Evolutionary conservation across 2,888 invertebrate species (phyloP), one percentile per base, ranked within the genome.

Genomic region (Lysandra bellargus): DNA sequence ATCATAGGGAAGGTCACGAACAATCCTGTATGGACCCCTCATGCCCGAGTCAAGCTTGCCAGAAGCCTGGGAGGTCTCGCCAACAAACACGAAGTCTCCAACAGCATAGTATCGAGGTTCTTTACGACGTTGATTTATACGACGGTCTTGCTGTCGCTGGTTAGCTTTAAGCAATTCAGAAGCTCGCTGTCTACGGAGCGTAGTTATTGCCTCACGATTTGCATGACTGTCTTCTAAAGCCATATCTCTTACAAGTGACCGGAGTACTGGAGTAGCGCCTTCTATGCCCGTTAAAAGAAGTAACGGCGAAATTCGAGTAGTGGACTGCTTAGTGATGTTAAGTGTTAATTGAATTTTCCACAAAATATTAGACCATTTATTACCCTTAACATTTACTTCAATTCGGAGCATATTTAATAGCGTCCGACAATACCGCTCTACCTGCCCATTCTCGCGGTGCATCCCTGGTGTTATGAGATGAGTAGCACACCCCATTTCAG

Each of bases 391-490:
- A 33, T 61, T 60, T 5, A 61, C 78, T 60, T 78, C 78, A 7
- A 78, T 53, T 9, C 78, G 14, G 12, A 78, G 14, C 78, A 78
- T 78, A 37, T 78, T 78, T 17, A 60, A 17, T 3, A 60, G 14
- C 14, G 60, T 60, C 1, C 60, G 17, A 60, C 60, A n/a, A 17
- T 79, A 79, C 12, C 79, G 74, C n/a, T 79, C 79, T 9, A 79
- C 79, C 64, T 83, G 80, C 23, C 82, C 82, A 72, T 82, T 81
- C 0, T 80, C 53, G 9, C 81, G 80, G 61, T 81, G 82, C 84
- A 85, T 85, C 40, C 82, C 84, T 0, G 84, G 83, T 0, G 84
- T 84, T 5, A 84, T 83, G 9, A 76, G 78, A 57, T 84, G 85
- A 0, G 82, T 40, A 2, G 79, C 74, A 73, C 72, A 79, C 9